Evolutionary conservation across 2,888 invertebrate species (phyloP), one percentile per base, ranked within the genome.

Genomic region (Lasioglossum morio): DNA sequence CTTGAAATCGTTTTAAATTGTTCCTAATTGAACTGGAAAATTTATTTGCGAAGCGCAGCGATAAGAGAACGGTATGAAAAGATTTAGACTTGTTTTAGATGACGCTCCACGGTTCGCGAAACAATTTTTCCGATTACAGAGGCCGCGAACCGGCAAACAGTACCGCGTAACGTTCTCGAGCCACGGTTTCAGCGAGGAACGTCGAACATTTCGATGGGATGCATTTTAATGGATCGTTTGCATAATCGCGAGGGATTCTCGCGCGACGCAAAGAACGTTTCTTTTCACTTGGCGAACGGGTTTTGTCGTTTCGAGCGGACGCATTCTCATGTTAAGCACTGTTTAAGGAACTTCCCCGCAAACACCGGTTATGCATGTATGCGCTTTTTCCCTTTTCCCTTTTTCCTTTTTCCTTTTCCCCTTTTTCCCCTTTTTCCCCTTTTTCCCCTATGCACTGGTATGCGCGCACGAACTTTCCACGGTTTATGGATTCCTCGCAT

Each of bases 171-270:
- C 77, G 69, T 79, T 81, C 19, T 4, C 19, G 66, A 8, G 30
- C 19, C 34, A 16, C 19, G 53, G 69, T 66, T 83, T 88, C 80
- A 89, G 63, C 46, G 43, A 43, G 75, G 77, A 90, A 90, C 75
- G 84, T 88, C 80, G 81, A 84, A 89, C 85, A 81, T 91, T 85
- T 84, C 85, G 87, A 87, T 84, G 85, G 81, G 82, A 85, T 85
- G 89, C 83, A 89, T 82, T 87, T 89, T 89, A 90, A 90, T 84
- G 85, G 84, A n/a, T 77, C 87, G 85, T 90, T 91, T 90, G 84
- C 91, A 90, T 90, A 90, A 90, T 90, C 91, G 85, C 81, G 27
- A 30, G 60, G 80, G 79, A 87, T 89, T 87, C 46, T 46, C 82
- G 72, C 81, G 75, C 72, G 79, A 40, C 69, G 34, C 66, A 60